phyloP scores from a whole-genome alignment of 2,888 invertebrate species.

The Yponomeuta sedellus region DNA sequence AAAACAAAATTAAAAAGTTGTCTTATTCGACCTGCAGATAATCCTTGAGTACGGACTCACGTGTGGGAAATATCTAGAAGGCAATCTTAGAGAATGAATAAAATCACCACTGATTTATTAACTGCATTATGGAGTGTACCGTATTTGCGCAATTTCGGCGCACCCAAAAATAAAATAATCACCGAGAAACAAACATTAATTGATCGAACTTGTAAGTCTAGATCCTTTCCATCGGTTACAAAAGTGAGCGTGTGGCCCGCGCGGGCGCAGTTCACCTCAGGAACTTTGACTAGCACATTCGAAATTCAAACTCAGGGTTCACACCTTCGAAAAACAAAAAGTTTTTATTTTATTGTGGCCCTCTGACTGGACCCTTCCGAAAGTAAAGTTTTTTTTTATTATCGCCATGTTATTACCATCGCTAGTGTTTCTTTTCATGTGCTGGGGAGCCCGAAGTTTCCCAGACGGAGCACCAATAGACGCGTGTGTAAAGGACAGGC shows the following conservation, averaged over 20 bases:
- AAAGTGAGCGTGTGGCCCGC: constrained; percentile 54
- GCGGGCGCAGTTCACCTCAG: constrained; percentile 49
- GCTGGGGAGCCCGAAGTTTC: constrained; percentile 70
- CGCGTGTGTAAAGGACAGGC: constrained; percentile 84
- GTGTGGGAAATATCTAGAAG: neutral
- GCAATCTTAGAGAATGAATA: neutral
- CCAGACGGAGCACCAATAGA: constrained; percentile 90
- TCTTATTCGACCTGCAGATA: neutral
- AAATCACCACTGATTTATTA: constrained; percentile 1
- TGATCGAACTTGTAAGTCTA: constrained; percentile 57
- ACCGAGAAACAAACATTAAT: constrained; percentile 36
- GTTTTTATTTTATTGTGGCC: constrained; percentile 23
- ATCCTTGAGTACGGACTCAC: neutral
- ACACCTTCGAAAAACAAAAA: too few species aligned
- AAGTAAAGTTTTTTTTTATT: neutral
- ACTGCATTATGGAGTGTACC: neutral
- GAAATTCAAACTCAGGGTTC: constrained; percentile 18
- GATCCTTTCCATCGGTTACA: constrained; percentile 65
- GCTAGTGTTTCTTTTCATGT: constrained; percentile 2
- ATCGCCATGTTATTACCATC: neutral
- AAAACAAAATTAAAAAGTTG: neutral
- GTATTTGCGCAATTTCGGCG: constrained; percentile 9
- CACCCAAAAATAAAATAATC: constrained; percentile 6
- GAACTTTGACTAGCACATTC: constrained; percentile 37
- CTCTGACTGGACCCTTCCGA: constrained; percentile 34